A percentile compares a stretch with the other conserved stretches of the same genome.
Evolutionary conservation across 2,888 invertebrate species (phyloP).

Genomic region (Cyclophora punctaria): DNA sequence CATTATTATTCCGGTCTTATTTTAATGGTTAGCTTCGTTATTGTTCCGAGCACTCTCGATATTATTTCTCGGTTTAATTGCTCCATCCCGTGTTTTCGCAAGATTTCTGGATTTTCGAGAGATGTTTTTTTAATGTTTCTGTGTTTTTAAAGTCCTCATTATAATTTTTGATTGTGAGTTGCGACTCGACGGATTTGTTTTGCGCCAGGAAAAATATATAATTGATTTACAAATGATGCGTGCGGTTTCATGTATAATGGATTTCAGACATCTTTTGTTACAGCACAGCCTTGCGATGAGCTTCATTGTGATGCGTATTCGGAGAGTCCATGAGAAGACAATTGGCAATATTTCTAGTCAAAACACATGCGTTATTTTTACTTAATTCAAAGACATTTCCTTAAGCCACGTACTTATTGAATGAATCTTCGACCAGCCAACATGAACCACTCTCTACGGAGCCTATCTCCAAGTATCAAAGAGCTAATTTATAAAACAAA

Average conservation of each 20-base stretch:
- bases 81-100: conserved; percentile 33
- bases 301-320: background rate
- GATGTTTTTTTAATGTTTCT: conserved; percentile 38
- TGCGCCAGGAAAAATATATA: no score
- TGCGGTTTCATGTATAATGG: no score
- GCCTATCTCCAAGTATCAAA: conserved; percentile 3
- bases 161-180: conserved; percentile 35
- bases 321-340: no score
- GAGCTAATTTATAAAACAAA: background rate
- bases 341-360: no score
- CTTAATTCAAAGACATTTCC: no score
- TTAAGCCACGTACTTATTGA: no score
- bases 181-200: background rate
- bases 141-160: conserved; percentile 23
- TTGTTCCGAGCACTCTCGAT: conserved; percentile 55
- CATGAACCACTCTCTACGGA: background rate
- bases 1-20: conserved; percentile 71
- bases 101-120: conserved; percentile 34
- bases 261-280: background rate
- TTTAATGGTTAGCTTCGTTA: conserved; percentile 72
- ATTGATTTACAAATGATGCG: no score
- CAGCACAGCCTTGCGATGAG: background rate
- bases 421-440: no score
- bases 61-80: conserved; percentile 67
- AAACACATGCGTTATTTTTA: no score